These are phyloP conservation scores for Macrobrachium nipponense DNA, from an alignment of 1,140 invertebrate species.

Conservation along the genomic window DNA sequence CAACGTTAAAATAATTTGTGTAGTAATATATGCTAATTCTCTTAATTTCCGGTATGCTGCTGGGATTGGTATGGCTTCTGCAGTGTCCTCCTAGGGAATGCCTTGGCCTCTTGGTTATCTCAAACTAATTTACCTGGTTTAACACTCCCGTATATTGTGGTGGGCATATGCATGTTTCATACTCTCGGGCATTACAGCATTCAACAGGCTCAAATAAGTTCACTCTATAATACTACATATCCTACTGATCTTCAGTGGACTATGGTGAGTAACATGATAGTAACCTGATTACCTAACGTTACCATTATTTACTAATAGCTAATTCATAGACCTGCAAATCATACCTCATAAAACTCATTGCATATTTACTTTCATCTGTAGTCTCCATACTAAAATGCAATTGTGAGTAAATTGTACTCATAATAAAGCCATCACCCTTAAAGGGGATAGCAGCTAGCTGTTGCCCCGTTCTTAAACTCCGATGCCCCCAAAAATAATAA, in stretches of 20 bases:
- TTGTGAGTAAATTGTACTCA: too few species aligned
- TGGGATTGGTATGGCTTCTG: background rate
- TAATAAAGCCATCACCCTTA: too few species aligned
- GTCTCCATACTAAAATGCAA: background rate
- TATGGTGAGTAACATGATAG: background rate
- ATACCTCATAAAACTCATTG: background rate
- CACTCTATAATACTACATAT: background rate
- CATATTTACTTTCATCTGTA: background rate
- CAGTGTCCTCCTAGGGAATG: conserved; percentile 40
- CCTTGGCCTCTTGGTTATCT: conserved; percentile 37
- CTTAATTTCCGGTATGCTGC: background rate
- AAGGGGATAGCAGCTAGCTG: too few species aligned
- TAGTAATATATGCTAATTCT: background rate
- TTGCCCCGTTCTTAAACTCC: too few species aligned
- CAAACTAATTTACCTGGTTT: conserved; percentile 48
- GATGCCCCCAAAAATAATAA: too few species aligned
- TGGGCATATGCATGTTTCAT: conserved; percentile 5
- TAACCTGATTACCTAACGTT: too few species aligned
- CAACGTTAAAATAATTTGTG: too few species aligned
- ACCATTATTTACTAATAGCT: too few species aligned
- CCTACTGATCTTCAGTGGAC: background rate
- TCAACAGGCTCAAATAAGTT: background rate
- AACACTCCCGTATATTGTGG: conserved; percentile 27
- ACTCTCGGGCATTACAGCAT: conserved; percentile 15
- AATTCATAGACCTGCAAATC: too few species aligned